Percentiles rank a stretch among this genome's conserved stretches.
Evolutionary conservation across 2,113 vertebrate species (phyloP).

Genomic region (Serilophus lunatus): DNA sequence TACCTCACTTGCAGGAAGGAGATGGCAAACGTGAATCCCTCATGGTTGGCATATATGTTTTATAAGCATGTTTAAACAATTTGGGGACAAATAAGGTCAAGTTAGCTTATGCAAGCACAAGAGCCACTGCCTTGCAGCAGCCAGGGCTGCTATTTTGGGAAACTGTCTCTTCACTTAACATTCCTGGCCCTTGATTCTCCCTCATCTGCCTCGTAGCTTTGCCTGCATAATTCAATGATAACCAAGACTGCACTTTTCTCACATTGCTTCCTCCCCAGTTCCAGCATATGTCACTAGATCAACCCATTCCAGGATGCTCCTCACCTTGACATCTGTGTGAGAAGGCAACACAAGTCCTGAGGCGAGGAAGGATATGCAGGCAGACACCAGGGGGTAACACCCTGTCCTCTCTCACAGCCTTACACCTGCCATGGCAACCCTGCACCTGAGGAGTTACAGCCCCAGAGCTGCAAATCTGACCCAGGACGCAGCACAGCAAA

Average conservation of each 20-base stretch:
- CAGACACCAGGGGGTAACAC: not conserved
- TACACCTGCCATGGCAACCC: not conserved
- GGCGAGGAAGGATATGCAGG: not conserved
- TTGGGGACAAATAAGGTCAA: constrained; percentile 47
- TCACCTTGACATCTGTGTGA: not conserved
- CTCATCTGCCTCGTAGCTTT: constrained; percentile 5
- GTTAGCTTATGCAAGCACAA: constrained; percentile 38
- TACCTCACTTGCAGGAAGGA: not conserved
- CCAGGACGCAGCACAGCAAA: not conserved
- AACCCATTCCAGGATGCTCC: not conserved
- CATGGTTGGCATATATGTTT: not conserved
- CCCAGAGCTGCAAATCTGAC: not conserved
- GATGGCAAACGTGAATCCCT: not conserved
- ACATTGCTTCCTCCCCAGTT: not conserved
- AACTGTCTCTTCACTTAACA: constrained; percentile 42
- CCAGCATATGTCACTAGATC: not conserved
- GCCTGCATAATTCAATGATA: not conserved
- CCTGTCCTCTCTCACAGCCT: not conserved
- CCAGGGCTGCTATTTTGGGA: constrained; percentile 26
- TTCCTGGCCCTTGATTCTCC: not conserved
- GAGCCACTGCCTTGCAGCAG: constrained; percentile 18
- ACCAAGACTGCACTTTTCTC: not conserved
- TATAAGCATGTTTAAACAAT: not conserved
- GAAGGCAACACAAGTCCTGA: not conserved
- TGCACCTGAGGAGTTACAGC: not conserved